phyloP scores from a whole-genome alignment of 1,140 invertebrate genomes.

The Penaeus japonicus region DNA sequence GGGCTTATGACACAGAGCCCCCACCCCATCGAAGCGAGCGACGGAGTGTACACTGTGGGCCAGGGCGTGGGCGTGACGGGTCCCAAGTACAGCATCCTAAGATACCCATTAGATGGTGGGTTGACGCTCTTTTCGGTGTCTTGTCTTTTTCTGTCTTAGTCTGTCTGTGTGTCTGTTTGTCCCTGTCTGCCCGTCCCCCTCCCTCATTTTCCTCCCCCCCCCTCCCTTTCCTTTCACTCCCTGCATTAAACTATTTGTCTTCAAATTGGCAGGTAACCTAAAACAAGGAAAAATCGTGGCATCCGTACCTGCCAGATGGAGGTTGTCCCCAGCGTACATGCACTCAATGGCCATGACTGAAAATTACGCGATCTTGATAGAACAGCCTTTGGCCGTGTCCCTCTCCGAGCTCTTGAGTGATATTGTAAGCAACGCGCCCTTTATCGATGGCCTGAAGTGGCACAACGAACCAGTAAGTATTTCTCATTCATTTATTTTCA shows the following conservation, averaged over 20 bases:
- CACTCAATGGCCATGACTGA: conserved; percentile 65
- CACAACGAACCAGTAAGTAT: conserved; percentile 53
- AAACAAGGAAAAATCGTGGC: conserved; percentile 59
- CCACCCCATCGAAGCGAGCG: conserved; percentile 80
- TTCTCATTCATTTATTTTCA: not conserved
- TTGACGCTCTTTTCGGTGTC: too few species aligned
- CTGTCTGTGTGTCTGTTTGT: too few species aligned
- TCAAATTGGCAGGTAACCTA: conserved; percentile 31
- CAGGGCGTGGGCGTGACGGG: conserved; percentile 74
- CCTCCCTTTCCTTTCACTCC: too few species aligned
- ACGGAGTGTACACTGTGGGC: conserved; percentile 83
- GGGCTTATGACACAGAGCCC: conserved; percentile 84
- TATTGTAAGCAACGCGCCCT: conserved; percentile 62
- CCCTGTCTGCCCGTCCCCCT: too few species aligned
- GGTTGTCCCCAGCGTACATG: conserved; percentile 62
- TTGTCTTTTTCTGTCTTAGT: too few species aligned
- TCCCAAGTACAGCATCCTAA: conserved; percentile 77
- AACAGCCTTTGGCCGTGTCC: conserved; percentile 61
- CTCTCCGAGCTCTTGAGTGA: conserved; percentile 52
- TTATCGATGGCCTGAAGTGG: conserved; percentile 58
- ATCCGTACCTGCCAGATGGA: conserved; percentile 60
- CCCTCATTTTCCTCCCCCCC: too few species aligned
- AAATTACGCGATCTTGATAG: conserved; percentile 63
- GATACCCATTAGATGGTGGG: conserved; percentile 69
- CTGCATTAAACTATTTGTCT: too few species aligned